These are phyloP conservation scores for Drosophila anomalipes DNA, from an alignment of 2,888 invertebrate species.

Conservation along the genomic window DNA sequence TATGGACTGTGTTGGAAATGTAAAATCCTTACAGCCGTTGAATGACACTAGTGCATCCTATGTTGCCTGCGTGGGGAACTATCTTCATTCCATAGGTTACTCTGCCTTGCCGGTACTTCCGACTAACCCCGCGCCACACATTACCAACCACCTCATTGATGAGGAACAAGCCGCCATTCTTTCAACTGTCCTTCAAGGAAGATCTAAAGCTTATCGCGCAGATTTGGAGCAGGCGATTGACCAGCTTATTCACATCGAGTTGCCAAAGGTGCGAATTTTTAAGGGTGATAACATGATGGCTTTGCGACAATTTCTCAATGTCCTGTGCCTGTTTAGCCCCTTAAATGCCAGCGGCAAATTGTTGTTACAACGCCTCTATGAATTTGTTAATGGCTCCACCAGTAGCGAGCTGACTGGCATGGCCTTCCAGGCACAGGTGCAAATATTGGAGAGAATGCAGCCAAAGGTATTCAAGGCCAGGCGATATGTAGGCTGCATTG, in stretches of 20 bases:
- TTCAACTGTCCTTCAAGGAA: slow-evolving; percentile 27
- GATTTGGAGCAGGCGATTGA: slow-evolving; percentile 91
- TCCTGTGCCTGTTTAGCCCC: slow-evolving; percentile 38
- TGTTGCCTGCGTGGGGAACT: slow-evolving; percentile 26
- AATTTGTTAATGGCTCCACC: slow-evolving; percentile 4
- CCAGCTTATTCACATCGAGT: slow-evolving; percentile 85
- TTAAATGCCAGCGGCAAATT: slow-evolving; percentile 44
- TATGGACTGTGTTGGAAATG: slow-evolving; percentile 22
- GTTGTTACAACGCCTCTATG: slow-evolving; percentile 33
- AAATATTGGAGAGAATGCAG: slow-evolving; percentile 14
- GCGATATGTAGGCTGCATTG: slow-evolving; percentile 92
- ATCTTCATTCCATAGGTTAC: slow-evolving; percentile 5
- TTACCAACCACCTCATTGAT: background rate
- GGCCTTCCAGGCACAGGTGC: slow-evolving; percentile 42
- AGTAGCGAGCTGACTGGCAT: slow-evolving; percentile 37
- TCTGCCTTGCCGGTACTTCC: background rate
- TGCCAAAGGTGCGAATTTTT: slow-evolving; percentile 49
- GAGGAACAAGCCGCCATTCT: slow-evolving; percentile 51
- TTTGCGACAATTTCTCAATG: slow-evolving; percentile 36
- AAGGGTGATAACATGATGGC: slow-evolving; percentile 34
- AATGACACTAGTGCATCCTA: slow-evolving; percentile 26
- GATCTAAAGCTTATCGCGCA: slow-evolving; percentile 49
- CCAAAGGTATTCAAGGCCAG: slow-evolving; percentile 87
- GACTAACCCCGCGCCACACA: slow-evolving; percentile 7
- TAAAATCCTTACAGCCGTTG: background rate